phyloP scores from a whole-genome alignment of 2,113 vertebrate genomes.

The Galemys pyrenaicus region DNA sequence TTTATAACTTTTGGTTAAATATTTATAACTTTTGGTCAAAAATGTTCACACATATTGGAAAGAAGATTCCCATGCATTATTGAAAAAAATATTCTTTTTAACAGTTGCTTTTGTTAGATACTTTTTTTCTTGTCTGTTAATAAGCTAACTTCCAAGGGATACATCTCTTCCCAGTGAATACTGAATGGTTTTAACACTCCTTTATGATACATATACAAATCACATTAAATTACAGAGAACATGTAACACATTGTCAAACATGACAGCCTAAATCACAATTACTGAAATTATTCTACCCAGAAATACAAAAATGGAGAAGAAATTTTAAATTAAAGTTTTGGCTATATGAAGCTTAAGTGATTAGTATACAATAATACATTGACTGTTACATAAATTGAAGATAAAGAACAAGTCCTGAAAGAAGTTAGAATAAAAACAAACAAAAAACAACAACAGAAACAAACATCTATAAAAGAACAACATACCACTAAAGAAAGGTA shows the following conservation, averaged over 20 bases:
- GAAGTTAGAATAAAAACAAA: too few species aligned
- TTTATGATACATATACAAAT: constrained; percentile 59
- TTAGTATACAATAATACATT: constrained; percentile 29
- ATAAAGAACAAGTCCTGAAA: too few species aligned
- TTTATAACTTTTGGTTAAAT: not conserved
- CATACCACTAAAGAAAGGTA: not conserved
- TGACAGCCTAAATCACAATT: constrained; percentile 44
- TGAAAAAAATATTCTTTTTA: constrained; percentile 56
- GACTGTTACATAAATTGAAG: not conserved
- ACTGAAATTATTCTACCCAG: constrained; percentile 60
- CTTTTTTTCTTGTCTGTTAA: constrained; percentile 65
- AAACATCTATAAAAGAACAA: not conserved
- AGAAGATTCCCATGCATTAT: constrained; percentile 29
- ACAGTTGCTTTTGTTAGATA: constrained; percentile 58
- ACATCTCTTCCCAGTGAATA: constrained; percentile 52
- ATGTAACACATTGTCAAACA: constrained; percentile 37
- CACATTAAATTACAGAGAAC: constrained; percentile 65
- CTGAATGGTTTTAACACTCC: constrained; percentile 61
- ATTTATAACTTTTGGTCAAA: not conserved
- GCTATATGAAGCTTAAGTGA: not conserved
- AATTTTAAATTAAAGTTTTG: constrained; percentile 39
- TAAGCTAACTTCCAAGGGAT: constrained; percentile 40
- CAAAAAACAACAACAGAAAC: too few species aligned
- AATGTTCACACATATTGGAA: not conserved
- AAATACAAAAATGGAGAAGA: constrained; percentile 4